These are phyloP conservation scores for Ophion costatus DNA, from an alignment of 2,888 invertebrate genomes.

Conservation along the genomic window DNA sequence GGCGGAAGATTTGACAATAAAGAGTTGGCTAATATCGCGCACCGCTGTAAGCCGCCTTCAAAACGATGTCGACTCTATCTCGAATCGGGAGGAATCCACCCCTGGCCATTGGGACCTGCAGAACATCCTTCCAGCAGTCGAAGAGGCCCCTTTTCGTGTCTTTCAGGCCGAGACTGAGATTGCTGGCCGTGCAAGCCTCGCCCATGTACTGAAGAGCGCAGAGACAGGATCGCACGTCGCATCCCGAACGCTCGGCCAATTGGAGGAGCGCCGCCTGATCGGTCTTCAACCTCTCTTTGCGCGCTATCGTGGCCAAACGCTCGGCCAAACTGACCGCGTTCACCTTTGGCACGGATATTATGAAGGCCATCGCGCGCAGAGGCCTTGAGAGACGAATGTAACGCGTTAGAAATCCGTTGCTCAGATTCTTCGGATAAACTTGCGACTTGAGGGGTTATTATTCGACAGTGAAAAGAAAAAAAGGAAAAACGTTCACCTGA, in stretches of 20 bases:
- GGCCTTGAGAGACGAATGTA: conserved; percentile 68
- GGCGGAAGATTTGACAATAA: neutral
- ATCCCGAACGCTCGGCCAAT: conserved; percentile 92
- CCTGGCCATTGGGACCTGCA: conserved; percentile 85
- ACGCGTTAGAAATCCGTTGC: neutral
- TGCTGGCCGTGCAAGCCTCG: conserved; percentile 85
- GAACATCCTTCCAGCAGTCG: conserved; percentile 92
- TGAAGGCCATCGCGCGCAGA: conserved; percentile 76
- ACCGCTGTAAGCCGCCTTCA: conserved; percentile 78
- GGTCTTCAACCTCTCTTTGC: conserved; percentile 88
- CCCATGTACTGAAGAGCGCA: conserved; percentile 92
- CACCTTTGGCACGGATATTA: conserved; percentile 80
- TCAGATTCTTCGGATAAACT: neutral
- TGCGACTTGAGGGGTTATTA: no score
- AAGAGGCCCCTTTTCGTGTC: conserved; percentile 94
- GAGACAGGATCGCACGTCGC: conserved; percentile 96
- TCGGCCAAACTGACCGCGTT: conserved; percentile 83
- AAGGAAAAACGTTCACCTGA: conserved; percentile 85
- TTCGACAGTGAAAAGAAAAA: neutral
- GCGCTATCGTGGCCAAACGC: conserved; percentile 89
- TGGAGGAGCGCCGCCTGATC: conserved; percentile 89
- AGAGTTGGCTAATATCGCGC: conserved; percentile 35
- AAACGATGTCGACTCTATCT: conserved; percentile 74
- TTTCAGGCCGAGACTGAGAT: conserved; percentile 91
- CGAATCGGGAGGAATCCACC: conserved; percentile 69